These are phyloP conservation scores for Solen grandis DNA, from an alignment of 1,140 invertebrate genomes.

Conservation along the genomic window DNA sequence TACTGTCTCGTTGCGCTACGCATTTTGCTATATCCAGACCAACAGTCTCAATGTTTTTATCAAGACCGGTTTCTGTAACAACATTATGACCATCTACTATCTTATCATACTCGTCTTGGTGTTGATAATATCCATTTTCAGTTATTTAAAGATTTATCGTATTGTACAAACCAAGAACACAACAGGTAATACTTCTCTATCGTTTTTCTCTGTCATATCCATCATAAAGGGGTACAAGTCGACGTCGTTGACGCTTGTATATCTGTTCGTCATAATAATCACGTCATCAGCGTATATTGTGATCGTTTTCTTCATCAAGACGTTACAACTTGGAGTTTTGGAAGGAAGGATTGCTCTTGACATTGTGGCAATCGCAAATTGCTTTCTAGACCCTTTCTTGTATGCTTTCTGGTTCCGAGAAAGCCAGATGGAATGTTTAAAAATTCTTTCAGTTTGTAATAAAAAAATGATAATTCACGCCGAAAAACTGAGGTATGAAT, in stretches of 20 bases:
- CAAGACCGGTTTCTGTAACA: not conserved
- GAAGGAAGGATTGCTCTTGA: not conserved
- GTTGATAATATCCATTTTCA: not conserved
- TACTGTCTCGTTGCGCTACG: not conserved
- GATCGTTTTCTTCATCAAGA: not conserved
- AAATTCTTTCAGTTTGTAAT: not conserved
- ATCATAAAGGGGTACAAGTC: not conserved
- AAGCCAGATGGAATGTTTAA: constrained; percentile 13
- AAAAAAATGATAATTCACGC: not conserved
- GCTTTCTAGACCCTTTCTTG: constrained; percentile 33
- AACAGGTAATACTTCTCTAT: not conserved
- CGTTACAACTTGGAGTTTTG: not conserved
- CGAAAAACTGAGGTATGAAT: constrained; percentile 13
- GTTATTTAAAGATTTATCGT: not conserved
- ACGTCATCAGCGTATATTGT: not conserved
- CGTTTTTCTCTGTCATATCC: no score
- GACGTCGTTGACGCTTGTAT: not conserved
- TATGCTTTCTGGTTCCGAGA: constrained; percentile 47
- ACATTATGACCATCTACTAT: not conserved
- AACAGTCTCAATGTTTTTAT: not conserved
- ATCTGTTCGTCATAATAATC: not conserved
- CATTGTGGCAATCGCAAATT: constrained; percentile 2
- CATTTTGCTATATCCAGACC: not conserved
- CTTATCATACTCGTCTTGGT: not conserved
- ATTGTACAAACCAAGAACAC: not conserved